Evolutionary conservation across 2,797 vertebrate genomes (phyloP), one percentile per base, ranked within the genome.

Genomic region (Lutjanus argentimaculatus): DNA sequence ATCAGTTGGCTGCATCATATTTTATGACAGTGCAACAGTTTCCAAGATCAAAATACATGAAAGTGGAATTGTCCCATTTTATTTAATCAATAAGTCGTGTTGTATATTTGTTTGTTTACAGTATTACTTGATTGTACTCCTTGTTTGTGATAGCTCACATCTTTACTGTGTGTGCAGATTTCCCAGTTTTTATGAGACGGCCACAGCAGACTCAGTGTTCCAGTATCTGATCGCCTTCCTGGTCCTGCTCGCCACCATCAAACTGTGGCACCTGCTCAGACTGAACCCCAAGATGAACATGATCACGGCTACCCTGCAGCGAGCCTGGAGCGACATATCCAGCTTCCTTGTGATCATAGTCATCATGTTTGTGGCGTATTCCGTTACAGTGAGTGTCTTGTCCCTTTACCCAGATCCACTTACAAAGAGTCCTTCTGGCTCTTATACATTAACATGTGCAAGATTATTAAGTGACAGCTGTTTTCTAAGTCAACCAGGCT

Each of bases 261-360:
- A 99, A 86, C 88, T 98, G 86, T 99, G 98, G 97, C 97, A 97
- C 57, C 95, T 99, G 70, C 89, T 99, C 87, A 95, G 98, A 79
- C 86, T 99, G 64, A 98, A 99, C 85, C 96, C 97, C 68, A 97
- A 97, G 86, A 93, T 98, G 85, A 95, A 97, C 91, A 92, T 97
- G 95, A 96, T 99, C 91, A 97, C 96, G 0, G 95, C 96, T 0
- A 92, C 97, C 0, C 94, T 99, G 36, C 86, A 88, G 69, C 93
- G 95, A 22, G 98, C 97, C 19, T 98, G 97, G 97, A 93, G 89
- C 0, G 97, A 98, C 87, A 97, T 99, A 76, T 96, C 95, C 0
- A 94, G 96, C 61, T 97, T 98, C 80, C 88, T 97, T 22, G 66
- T 94, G 9, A 82, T 98, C 77, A 96, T 97, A 36, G 25, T 84